These are phyloP conservation scores for Ormyrus pomaceus DNA, from an alignment of 2,888 invertebrate genomes.

Conservation along the genomic window DNA sequence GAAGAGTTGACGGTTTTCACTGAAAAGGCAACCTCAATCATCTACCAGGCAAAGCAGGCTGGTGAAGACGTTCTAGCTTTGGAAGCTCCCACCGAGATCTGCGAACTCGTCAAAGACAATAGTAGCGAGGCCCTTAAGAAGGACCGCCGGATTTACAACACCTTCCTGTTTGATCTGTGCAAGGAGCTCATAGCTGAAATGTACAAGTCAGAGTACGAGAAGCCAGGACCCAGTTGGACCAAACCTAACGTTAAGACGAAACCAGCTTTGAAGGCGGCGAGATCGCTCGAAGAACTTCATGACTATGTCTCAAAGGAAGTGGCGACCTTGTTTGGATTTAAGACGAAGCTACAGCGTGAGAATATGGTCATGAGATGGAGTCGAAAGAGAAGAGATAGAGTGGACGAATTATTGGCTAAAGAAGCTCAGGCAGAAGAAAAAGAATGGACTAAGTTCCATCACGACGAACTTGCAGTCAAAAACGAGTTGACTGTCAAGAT, in stretches of 20 bases:
- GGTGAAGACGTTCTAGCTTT: slow-evolving; percentile 69
- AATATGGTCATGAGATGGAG: slow-evolving; percentile 80
- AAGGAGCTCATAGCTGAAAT: slow-evolving; percentile 79
- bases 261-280: slow-evolving; percentile 75
- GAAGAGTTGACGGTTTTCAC: slow-evolving; percentile 76
- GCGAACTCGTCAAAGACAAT: slow-evolving; percentile 66
- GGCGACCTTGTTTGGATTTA: slow-evolving; percentile 77
- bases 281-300: slow-evolving; percentile 76
- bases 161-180: slow-evolving; percentile 81
- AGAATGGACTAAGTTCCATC: slow-evolving; percentile 85
- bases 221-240: slow-evolving; percentile 77
- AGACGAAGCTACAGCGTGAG: slow-evolving; percentile 77
- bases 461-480: slow-evolving; percentile 83
- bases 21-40: slow-evolving; percentile 74
- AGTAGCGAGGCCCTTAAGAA: slow-evolving; percentile 64
- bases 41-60: slow-evolving; percentile 74
- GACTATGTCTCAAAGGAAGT: slow-evolving; percentile 77
- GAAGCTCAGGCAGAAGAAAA: slow-evolving; percentile 85
- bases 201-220: slow-evolving; percentile 75
- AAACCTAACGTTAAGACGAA: slow-evolving; percentile 71
- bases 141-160: slow-evolving; percentile 76
- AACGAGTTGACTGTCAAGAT: slow-evolving; percentile 77
- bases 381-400: slow-evolving; percentile 82
- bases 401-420: slow-evolving; percentile 83
- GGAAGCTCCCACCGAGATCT: slow-evolving; percentile 70